Conservation (phyloP, 1,140 invertebrate genomes). For the Zaprionus tsacasi region DNA sequence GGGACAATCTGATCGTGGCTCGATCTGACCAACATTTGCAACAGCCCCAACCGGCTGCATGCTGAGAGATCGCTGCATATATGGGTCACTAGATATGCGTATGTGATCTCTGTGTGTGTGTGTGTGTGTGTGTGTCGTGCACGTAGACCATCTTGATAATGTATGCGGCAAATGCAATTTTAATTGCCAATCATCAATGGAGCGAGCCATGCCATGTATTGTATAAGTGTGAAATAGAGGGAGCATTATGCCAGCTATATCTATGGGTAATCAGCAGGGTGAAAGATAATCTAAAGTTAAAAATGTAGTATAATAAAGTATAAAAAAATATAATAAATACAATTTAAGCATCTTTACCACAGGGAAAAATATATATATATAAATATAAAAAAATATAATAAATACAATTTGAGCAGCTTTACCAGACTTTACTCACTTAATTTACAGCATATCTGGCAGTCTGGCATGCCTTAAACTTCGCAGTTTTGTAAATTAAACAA, state of each 20-base stretch:
- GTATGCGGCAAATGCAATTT: constrained; percentile 58
- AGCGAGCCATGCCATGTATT: constrained; percentile 11
- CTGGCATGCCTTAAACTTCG: neutral
- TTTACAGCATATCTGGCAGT: neutral
- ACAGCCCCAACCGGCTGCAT: constrained; percentile 47
- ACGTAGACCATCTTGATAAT: constrained; percentile 63
- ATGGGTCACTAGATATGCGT: constrained; percentile 53
- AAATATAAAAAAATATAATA: neutral
- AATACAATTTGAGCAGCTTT: too few species aligned
- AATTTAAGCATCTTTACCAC: too few species aligned
- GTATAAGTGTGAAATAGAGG: constrained; percentile 28
- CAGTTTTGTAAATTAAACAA: neutral
- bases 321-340: too few species aligned
- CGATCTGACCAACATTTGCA: constrained; percentile 61
- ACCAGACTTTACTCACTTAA: too few species aligned
- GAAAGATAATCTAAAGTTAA: neutral
- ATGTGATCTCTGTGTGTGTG: neutral
- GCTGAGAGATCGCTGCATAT: constrained; percentile 37
- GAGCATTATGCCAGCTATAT: neutral
- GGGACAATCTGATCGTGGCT: constrained; percentile 4
- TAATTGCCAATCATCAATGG: constrained; percentile 67
- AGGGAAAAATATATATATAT: neutral
- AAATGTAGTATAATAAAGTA: too few species aligned
- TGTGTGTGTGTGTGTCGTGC: constrained; percentile 15
- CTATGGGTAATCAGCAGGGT: neutral